Base-by-base conservation (phyloP, 2,888 invertebrate genomes). In the Drosophila paramelanica region DNA sequence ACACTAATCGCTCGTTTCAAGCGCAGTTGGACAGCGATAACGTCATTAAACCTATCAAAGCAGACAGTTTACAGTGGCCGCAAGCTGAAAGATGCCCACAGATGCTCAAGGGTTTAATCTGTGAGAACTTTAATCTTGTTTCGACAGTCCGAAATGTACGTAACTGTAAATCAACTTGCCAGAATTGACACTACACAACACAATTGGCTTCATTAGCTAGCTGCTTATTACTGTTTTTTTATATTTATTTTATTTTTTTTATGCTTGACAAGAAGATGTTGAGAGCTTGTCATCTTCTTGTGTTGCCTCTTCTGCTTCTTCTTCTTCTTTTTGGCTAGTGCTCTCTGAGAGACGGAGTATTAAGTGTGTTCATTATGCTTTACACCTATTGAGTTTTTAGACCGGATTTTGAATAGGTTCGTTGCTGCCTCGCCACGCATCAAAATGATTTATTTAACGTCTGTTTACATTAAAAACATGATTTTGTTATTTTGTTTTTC, bases 391-490 rank as follows among this genome's bases (percentile, higher is more conserved):
- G 82, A 85, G 55, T 77, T 77, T 77, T 62, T 68, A 66, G 81
- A 81, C 85, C 83, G 83, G 73, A 87, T 73, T 87, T 78, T 60
- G 71, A 64, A 57, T 69, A 55, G 45, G 53, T 57, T 27, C 53
- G 62, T 45, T 56, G 45, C 23, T 25, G 51, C 4, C 23, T 33
- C 39, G 76, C 79, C 79, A 76, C 77, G 80, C 83, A 85, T 85
- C 83, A 78, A 72, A 74, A 86, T 80, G 87, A 75, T 85, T 85
- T 86, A 87, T 88, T 81, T 77, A 73, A 36, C 76, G 67, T 76
- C 73, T 72, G 76, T 79, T 83, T 83, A 78, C 84, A 86, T 79
- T 85, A 77, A 67, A 82, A 84, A 70, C 76, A 87, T 71, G 73
- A 66, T 73, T 77, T 36, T 36, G 11, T 36, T 5, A 11, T 33